Conservation (phyloP, 2,888 invertebrate genomes). For the Drosophila mercatorum region DNA sequence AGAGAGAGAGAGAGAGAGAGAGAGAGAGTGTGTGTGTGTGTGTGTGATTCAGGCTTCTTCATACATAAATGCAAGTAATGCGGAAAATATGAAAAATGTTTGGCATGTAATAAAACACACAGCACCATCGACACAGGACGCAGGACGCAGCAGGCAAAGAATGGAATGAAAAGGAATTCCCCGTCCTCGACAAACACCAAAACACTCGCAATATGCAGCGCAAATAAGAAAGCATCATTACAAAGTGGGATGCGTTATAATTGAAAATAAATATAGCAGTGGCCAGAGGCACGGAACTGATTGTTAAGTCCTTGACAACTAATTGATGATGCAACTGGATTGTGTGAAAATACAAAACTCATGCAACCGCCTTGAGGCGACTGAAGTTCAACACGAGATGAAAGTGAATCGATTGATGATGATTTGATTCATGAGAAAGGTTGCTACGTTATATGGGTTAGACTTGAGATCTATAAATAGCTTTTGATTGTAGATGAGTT, state of each 20-base stretch:
- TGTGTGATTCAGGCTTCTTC: constrained; percentile 63
- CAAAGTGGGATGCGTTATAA: constrained; percentile 67
- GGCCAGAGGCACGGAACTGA: constrained; percentile 6
- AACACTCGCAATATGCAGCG: constrained; percentile 48
- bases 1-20: neutral
- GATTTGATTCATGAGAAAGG: neutral
- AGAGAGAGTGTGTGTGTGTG: constrained; percentile 7
- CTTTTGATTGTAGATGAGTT: too few relatives aligned
- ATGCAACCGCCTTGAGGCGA: neutral
- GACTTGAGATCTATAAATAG: neutral
- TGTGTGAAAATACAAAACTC: constrained; percentile 12
- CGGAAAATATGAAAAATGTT: constrained; percentile 77
- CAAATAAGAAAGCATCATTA: constrained; percentile 68
- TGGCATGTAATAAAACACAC: constrained; percentile 67
- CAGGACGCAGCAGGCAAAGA: constrained; percentile 30
- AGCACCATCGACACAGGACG: constrained; percentile 36
- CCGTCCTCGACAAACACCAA: neutral
- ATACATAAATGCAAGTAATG: constrained; percentile 78
- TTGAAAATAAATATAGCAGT: constrained; percentile 71
- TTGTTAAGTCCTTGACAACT: constrained; percentile 38
- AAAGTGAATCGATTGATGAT: neutral
- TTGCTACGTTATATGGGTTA: neutral
- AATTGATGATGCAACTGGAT: constrained; percentile 65
- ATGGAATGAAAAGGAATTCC: constrained; percentile 9
- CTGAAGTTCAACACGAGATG: neutral